These are phyloP conservation scores for Euura saliciscinereae DNA, from an alignment of 1,140 invertebrate genomes.

Conservation along the genomic window DNA sequence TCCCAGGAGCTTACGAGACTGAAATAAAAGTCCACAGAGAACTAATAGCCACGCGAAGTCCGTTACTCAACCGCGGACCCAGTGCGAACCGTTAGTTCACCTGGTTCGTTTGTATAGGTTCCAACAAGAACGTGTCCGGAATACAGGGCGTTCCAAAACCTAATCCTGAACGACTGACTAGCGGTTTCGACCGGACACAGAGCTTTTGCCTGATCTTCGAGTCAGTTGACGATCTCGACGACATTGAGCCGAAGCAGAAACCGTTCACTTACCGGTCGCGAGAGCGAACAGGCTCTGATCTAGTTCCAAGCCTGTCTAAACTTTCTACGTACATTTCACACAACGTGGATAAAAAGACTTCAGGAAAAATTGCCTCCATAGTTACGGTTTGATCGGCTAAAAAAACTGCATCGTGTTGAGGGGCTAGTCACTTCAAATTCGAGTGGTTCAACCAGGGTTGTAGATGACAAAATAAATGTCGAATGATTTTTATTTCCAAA, in stretches of 20 bases:
- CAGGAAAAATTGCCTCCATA: too few relatives aligned
- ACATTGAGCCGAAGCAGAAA: background rate
- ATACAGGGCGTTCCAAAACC: slow-evolving; percentile 41
- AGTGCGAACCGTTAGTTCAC: slow-evolving; percentile 57
- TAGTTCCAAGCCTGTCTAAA: background rate
- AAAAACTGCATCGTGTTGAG: too few relatives aligned
- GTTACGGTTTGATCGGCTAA: too few relatives aligned
- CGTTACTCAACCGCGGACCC: slow-evolving; percentile 57
- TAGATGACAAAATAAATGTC: too few relatives aligned
- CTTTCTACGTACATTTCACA: background rate
- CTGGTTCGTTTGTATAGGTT: slow-evolving; percentile 34
- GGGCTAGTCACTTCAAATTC: too few relatives aligned
- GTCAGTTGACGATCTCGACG: too few relatives aligned
- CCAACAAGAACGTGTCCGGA: slow-evolving; percentile 30
- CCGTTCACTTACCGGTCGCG: slow-evolving; percentile 1
- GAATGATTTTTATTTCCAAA: too few relatives aligned
- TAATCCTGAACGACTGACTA: background rate
- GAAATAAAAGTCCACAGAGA: background rate
- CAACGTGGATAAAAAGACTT: too few relatives aligned
- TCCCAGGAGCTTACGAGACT: background rate
- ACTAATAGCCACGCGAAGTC: slow-evolving; percentile 31
- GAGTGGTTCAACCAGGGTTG: too few relatives aligned
- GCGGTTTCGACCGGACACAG: too few relatives aligned
- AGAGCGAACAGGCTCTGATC: background rate
- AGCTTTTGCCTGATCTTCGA: too few relatives aligned